Evolutionary conservation across 2,113 vertebrate species (phyloP).

Genomic region (Rhynchopsitta pachyrhyncha): DNA sequence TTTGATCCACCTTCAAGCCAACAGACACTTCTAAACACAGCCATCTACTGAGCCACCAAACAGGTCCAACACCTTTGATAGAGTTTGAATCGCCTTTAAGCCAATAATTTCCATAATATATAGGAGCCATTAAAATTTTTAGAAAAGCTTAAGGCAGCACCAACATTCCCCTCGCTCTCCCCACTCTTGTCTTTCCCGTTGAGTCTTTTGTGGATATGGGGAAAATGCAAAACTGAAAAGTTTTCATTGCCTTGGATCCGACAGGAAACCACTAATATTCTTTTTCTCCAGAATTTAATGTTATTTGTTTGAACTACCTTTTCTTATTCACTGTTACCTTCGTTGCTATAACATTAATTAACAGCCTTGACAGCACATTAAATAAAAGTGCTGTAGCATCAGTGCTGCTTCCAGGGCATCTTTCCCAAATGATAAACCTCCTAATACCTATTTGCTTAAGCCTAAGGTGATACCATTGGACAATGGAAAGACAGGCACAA

Average conservation of each 20-base stretch:
- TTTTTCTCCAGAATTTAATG: background rate
- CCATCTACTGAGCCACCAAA: background rate
- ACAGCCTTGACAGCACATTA: background rate
- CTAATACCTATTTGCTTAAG: background rate
- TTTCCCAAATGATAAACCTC: background rate
- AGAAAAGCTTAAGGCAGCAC: accelerated
- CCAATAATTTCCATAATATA: background rate
- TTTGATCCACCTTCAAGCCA: background rate
- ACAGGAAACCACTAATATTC: background rate
- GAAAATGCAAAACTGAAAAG: background rate
- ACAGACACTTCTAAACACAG: background rate
- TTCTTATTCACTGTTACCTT: background rate
- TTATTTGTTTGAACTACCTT: background rate
- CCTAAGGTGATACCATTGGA: background rate
- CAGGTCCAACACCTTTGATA: background rate
- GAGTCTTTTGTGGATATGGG: background rate
- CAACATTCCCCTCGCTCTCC: accelerated
- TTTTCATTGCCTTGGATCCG: background rate
- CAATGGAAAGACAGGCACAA: background rate
- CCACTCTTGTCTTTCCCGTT: background rate
- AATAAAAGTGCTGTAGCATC: background rate
- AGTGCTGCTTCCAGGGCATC: background rate
- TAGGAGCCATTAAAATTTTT: background rate
- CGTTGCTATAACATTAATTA: background rate
- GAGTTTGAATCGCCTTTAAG: background rate